Evolutionary conservation across 1,140 invertebrate species (phyloP), one percentile per base, ranked within the genome.

Genomic region (Drosophila orosa): DNA sequence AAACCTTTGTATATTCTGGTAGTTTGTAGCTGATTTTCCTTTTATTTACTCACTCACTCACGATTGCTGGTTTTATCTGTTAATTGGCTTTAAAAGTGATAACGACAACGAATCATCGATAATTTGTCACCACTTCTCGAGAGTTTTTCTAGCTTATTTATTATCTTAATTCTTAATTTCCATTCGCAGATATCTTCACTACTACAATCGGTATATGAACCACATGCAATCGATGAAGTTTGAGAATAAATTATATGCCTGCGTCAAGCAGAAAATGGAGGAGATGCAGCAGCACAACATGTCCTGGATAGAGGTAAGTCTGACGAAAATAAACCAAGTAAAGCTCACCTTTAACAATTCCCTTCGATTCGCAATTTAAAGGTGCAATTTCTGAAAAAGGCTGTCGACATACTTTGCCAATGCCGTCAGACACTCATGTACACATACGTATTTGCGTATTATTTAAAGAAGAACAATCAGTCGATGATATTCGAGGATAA

Each of bases 221-320:
- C 98, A 99, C 93, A 98, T 99, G 97, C 98, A 99, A 92, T 98
- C 97, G 71, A 94, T 99, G 73, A 98, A 99, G 93, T 99, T 99
- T 93, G 98, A 99, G 93, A 96, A 97, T 92, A 99, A 99, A 94
- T 93, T 98, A 19, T 98, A 98, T 92, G 96, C 97, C 6, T 96
- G 96, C 54, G 97, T 99, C 12, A 98, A 98, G 92, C 96, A 97
- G 86, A 99, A 99, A 93, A 99, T 99, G 98, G 98, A 99, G 92
- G 98, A 99, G 93, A 99, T 99, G 98, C 98, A 99, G 91, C 98
- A 99, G 86, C 98, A 99, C 92, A 99, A 99, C 91, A 99, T 99
- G 98, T 99, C 98, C 48, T 99, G 98, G 98, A 99, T 99, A 89
- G 99, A 99, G 95, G 97, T 98, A 82, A 92, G 94, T 27, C 10